Conservation (phyloP, 2,113 vertebrate species). For the Illadopsis cleaveri region DNA sequence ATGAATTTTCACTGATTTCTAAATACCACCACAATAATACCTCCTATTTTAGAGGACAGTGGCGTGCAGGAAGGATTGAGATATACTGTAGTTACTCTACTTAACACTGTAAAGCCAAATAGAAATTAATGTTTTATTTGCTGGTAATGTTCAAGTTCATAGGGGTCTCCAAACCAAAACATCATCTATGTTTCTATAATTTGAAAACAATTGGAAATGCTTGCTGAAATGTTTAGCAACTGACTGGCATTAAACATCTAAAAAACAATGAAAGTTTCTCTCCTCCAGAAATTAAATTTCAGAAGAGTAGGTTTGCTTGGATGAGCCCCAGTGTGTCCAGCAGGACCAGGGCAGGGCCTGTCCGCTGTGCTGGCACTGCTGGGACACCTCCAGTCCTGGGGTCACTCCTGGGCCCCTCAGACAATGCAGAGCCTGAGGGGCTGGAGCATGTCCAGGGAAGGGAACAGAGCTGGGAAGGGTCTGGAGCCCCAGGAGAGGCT, state of each 20-base stretch:
- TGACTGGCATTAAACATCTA: neutral
- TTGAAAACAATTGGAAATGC: neutral
- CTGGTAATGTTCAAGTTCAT: neutral
- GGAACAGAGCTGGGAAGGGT: neutral
- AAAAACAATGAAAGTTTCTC: neutral
- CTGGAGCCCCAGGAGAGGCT: neutral
- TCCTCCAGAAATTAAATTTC: neutral
- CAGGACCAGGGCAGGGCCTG: neutral
- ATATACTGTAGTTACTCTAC: neutral
- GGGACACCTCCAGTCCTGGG: neutral
- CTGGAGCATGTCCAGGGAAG: neutral
- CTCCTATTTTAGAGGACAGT: neutral
- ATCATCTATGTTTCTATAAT: neutral
- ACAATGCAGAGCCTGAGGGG: rapidly evolving
- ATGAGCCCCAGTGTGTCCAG: neutral
- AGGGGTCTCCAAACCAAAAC: neutral
- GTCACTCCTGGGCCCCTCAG: neutral
- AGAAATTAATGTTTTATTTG: neutral
- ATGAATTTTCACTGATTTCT: neutral
- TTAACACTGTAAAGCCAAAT: neutral
- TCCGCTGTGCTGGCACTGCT: neutral
- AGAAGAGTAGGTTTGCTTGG: neutral
- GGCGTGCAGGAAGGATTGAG: neutral
- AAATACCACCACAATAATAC: neutral
- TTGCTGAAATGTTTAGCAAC: neutral